A percentile compares a stretch with the other conserved stretches of the same genome.
These are phyloP conservation scores for Papilio demoleus DNA, from an alignment of 2,888 invertebrate species.

Conservation along the genomic window DNA sequence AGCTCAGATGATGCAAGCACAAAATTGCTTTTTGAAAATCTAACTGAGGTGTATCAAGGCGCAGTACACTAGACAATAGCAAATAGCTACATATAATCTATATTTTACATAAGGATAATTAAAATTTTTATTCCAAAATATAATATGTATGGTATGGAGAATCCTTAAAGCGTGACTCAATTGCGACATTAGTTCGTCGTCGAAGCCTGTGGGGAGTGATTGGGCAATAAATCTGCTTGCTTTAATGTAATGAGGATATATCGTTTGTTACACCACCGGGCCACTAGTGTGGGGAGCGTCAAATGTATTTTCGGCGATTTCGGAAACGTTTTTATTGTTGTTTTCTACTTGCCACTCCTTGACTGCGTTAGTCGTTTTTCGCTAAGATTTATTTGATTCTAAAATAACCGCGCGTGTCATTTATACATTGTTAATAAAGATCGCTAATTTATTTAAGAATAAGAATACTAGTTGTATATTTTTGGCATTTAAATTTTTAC, in stretches of 20 bases:
- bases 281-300: conserved; percentile 25
- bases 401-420: neutral
- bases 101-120: neutral
- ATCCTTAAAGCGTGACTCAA: conserved; percentile 19
- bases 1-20: too few species aligned
- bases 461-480: neutral
- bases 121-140: neutral
- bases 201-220: conserved; percentile 31
- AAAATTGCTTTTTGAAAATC: too few species aligned
- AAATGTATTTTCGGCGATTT: conserved; percentile 27
- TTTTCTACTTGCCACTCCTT: conserved; percentile 11
- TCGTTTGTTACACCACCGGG: conserved; percentile 30
- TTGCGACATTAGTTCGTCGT: conserved; percentile 27
- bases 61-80: too few species aligned
- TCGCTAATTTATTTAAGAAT: neutral
- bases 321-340: conserved; percentile 22
- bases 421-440: neutral
- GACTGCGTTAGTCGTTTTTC: neutral
- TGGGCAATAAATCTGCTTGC: conserved; percentile 37
- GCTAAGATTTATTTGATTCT: conserved; percentile 16
- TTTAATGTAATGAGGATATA: conserved; percentile 37
- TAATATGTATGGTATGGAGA: neutral
- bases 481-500: neutral
- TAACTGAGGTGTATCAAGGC: too few species aligned
- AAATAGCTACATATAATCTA: too few species aligned